Conservation (phyloP, 2,888 invertebrate genomes). For the Nomada lathburiana region DNA sequence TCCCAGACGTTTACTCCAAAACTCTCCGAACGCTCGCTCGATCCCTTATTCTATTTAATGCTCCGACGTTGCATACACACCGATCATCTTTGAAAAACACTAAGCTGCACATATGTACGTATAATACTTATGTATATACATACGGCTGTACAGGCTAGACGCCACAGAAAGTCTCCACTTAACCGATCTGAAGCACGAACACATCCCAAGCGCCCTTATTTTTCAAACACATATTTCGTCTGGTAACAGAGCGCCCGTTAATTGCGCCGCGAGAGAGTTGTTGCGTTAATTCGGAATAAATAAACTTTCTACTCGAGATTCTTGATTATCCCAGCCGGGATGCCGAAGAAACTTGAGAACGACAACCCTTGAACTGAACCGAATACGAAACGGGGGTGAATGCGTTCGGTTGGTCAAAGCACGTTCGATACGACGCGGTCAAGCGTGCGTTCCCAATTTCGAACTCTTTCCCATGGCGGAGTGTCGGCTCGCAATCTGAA, state of each 20-base stretch:
- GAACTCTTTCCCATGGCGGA: constrained; percentile 10
- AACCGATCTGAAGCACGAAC: constrained; percentile 6
- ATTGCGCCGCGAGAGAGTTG: not conserved
- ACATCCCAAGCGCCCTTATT: constrained; percentile 12
- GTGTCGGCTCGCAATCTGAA: constrained; percentile 21
- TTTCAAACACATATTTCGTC: not conserved
- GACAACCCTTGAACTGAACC: not conserved
- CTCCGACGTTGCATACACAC: not conserved
- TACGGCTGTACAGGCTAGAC: not conserved
- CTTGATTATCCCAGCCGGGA: not conserved
- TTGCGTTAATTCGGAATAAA: not conserved
- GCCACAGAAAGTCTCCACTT: constrained; percentile 4
- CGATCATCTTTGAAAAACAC: constrained; percentile 27
- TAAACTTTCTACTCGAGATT: not conserved
- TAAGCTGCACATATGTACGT: not conserved
- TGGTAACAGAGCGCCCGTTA: not conserved
- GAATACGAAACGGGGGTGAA: not conserved
- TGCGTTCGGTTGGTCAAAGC: constrained; percentile 18
- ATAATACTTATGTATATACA: not conserved
- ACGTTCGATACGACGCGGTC: constrained; percentile 17
- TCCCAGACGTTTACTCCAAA: constrained; percentile 6
- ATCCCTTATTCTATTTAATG: constrained; percentile 13
- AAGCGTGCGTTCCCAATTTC: constrained; percentile 19
- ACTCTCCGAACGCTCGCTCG: not conserved
- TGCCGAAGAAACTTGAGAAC: not conserved